These are phyloP conservation scores for Ephestia elutella DNA, from an alignment of 1,140 invertebrate species.

Conservation along the genomic window DNA sequence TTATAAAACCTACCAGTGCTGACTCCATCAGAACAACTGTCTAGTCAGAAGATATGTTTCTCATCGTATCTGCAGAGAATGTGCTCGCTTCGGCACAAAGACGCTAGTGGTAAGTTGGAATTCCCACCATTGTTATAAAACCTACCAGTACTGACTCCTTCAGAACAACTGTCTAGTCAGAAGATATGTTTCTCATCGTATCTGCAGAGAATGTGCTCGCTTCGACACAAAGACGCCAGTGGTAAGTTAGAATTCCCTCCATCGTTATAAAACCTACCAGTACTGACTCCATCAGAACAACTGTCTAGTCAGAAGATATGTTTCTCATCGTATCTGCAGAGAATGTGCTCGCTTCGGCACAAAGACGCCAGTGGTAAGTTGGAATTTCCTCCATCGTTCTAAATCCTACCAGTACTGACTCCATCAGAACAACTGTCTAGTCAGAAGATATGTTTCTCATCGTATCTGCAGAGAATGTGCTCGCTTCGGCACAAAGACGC, in stretches of 20 bases:
- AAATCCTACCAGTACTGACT: too few relatives aligned
- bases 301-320: conserved; percentile 84
- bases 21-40: conserved; percentile 49
- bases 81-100: conserved; percentile 66
- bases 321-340: conserved; percentile 81
- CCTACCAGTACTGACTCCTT: too few relatives aligned
- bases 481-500: too few relatives aligned
- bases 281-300: too few relatives aligned
- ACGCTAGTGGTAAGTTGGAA: conserved; percentile 32
- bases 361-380: conserved; percentile 46
- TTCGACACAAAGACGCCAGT: conserved; percentile 53
- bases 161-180: conserved; percentile 76
- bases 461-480: too few relatives aligned
- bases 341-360: conserved; percentile 73
- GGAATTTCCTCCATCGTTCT: neutral
- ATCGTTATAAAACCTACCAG: too few relatives aligned
- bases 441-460: too few relatives aligned
- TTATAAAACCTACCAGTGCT: too few relatives aligned
- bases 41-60: conserved; percentile 83
- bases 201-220: conserved; percentile 78
- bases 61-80: conserved; percentile 82
- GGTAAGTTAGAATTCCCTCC: conserved; percentile 15
- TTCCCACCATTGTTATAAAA: too few relatives aligned
- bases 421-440: too few relatives aligned
- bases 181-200: conserved; percentile 84